Evolutionary conservation across 1,140 invertebrate genomes (phyloP).

Genomic region (Portunus trituberculatus): DNA sequence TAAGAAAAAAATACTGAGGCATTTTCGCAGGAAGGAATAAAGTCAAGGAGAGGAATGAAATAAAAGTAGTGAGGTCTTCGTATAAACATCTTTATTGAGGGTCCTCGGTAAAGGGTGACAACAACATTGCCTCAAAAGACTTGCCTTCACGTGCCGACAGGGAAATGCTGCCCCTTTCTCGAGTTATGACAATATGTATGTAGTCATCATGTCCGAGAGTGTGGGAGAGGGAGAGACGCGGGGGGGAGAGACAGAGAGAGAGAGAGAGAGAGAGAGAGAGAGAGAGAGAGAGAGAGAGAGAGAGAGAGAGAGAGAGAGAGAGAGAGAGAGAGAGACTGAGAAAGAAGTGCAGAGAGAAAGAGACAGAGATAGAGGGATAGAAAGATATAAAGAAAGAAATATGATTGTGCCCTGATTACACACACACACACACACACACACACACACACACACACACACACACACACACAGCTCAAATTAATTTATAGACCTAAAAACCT

Average conservation of each 20-base stretch:
- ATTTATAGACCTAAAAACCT: too few species aligned
- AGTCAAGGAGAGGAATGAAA: background rate
- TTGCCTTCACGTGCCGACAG: background rate
- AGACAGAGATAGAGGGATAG: background rate
- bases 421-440: too few species aligned
- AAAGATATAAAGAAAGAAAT: background rate
- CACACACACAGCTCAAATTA: too few species aligned
- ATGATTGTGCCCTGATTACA: background rate
- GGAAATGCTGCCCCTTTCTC: background rate
- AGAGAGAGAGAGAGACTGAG: background rate
- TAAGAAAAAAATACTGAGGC: too few species aligned
- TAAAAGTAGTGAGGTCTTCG: background rate
- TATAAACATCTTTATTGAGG: slow-evolving; percentile 15
- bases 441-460: background rate
- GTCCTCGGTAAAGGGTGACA: background rate
- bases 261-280: background rate
- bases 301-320: slow-evolving; percentile 18
- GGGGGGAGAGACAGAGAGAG: background rate
- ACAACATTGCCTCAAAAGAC: background rate
- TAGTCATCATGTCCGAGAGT: background rate
- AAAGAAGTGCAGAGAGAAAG: slow-evolving; percentile 18
- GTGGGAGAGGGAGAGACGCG: background rate
- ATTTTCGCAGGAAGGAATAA: too few species aligned
- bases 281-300: slow-evolving; percentile 33
- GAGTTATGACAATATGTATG: background rate